Evolutionary conservation across 1,140 invertebrate species (phyloP).

Genomic region (Caenorhabditis latens): DNA sequence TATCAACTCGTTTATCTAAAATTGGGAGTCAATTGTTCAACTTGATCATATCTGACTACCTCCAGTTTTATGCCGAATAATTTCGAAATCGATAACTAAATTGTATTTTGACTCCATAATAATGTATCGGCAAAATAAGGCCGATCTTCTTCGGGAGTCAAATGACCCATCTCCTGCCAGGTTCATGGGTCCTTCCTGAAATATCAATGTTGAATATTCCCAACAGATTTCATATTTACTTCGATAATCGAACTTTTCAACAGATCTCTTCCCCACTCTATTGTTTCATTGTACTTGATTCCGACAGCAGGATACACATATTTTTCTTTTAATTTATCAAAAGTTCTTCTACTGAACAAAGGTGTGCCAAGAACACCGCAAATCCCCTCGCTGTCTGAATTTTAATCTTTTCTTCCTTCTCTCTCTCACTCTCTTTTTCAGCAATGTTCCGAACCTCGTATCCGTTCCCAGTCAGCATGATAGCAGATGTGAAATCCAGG

Average conservation of each 20-base stretch:
- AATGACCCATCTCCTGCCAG: neutral
- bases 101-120: neutral
- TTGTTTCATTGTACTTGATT: neutral
- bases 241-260: neutral
- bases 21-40: neutral
- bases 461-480: neutral
- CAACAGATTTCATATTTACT: too few relatives aligned
- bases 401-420: neutral
- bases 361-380: neutral
- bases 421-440: neutral
- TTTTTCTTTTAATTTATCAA: neutral
- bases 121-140: neutral
- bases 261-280: neutral
- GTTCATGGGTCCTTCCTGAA: neutral
- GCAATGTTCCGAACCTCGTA: neutral
- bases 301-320: neutral
- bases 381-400: neutral
- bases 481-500: neutral
- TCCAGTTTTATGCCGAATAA: neutral
- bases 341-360: neutral
- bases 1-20: neutral
- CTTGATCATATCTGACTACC: neutral
- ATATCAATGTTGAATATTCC: too few relatives aligned
- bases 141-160: neutral
- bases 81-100: neutral